phyloP scores from a whole-genome alignment of 2,888 invertebrate species.

The Uropetala carovei region DNA sequence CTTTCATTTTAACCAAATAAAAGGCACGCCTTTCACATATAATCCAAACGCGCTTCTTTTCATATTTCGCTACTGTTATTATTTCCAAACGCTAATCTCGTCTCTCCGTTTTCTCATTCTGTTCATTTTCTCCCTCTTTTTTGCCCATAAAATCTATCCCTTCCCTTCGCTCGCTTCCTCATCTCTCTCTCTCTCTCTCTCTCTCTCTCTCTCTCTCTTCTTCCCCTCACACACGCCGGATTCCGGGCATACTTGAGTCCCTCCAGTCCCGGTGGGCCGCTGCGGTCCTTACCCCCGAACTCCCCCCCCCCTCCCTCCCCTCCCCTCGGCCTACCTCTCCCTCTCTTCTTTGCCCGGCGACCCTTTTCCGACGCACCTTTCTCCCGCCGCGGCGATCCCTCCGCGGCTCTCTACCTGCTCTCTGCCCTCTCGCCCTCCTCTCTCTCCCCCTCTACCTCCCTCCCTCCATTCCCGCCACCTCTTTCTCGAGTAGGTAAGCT shows the following conservation, averaged over 20 bases:
- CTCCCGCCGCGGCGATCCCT: background rate
- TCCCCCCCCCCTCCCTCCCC: background rate
- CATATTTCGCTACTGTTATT: background rate
- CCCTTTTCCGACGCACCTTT: no score
- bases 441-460: background rate
- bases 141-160: background rate
- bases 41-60: background rate
- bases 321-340: background rate
- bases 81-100: background rate
- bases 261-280: constrained; percentile 5
- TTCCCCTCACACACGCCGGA: constrained; percentile 40
- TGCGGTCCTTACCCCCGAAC: constrained; percentile 34
- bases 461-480: no score
- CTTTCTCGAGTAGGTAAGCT: no score
- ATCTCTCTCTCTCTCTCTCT: background rate
- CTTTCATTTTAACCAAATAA: no score
- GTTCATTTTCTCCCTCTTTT: background rate
- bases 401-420: constrained; percentile 4
- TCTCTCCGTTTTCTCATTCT: background rate
- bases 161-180: background rate
- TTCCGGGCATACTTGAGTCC: constrained; percentile 58
- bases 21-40: no score
- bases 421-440: background rate
- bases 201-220: background rate
- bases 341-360: no score